phyloP scores from a whole-genome alignment of 2,888 invertebrate genomes.

The Drosophila pullipes region DNA sequence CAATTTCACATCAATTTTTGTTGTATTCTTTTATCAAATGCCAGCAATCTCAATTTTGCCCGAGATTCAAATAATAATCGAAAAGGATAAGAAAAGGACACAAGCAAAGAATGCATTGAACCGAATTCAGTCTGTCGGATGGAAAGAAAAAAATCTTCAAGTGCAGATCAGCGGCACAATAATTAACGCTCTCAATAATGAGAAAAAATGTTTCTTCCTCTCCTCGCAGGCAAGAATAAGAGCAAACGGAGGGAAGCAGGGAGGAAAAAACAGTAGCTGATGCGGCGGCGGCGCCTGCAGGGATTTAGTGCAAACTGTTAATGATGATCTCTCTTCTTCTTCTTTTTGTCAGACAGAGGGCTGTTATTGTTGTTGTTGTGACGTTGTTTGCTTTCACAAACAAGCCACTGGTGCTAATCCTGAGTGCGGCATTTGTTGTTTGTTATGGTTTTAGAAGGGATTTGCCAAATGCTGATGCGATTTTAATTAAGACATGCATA shows the following conservation, averaged over 20 bases:
- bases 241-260: background rate
- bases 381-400: conserved; percentile 29
- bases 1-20: conserved; percentile 52
- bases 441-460: conserved; percentile 52
- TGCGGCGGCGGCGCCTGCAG: conserved; percentile 73
- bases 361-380: conserved; percentile 21
- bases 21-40: conserved; percentile 56
- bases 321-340: conserved; percentile 67
- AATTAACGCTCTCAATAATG: conserved; percentile 75
- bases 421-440: conserved; percentile 70
- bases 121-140: conserved; percentile 46
- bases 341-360: conserved; percentile 3
- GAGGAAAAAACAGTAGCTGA: conserved; percentile 19
- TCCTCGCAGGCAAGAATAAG: conserved; percentile 2
- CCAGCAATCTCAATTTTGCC: conserved; percentile 56
- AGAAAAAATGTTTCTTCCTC: conserved; percentile 40
- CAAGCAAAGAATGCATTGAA: conserved; percentile 55
- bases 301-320: conserved; percentile 74
- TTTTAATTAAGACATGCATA: conserved; percentile 53
- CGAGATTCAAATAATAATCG: conserved; percentile 70
- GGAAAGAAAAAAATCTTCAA: conserved; percentile 54
- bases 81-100: conserved; percentile 54
- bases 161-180: conserved; percentile 50
- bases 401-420: conserved; percentile 65
- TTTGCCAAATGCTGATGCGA: conserved; percentile 56